A percentile compares a stretch with the other conserved stretches of the same genome.
These are phyloP conservation scores for Saccopteryx bilineata DNA, from an alignment of 2,113 vertebrate genomes.

Conservation along the genomic window DNA sequence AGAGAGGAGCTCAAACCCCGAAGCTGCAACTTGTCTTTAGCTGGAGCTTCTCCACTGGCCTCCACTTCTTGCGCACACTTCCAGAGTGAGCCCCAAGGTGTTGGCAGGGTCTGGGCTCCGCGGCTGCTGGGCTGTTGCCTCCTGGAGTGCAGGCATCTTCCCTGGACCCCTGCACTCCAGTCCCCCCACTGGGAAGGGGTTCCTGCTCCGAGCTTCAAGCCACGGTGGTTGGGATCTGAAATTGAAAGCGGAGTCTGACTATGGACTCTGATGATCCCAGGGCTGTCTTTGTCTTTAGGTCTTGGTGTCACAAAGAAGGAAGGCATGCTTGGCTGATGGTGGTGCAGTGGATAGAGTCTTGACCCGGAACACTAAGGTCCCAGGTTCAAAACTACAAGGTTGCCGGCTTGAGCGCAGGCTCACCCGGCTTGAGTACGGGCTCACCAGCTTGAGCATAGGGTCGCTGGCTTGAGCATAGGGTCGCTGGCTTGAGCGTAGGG, in stretches of 20 bases:
- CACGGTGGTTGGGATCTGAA: neutral
- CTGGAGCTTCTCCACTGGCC: neutral
- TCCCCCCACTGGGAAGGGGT: neutral
- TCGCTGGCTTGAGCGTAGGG: too few species aligned
- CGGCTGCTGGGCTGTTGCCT: neutral
- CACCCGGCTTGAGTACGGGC: too few species aligned
- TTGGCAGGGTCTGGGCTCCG: constrained; percentile 7
- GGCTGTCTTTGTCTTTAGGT: neutral
- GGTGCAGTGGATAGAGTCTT: too few species aligned
- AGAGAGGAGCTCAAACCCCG: neutral
- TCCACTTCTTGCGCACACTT: neutral
- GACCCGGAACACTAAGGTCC: too few species aligned
- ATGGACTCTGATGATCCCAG: neutral
- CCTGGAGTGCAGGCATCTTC: neutral
- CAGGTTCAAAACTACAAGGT: too few species aligned
- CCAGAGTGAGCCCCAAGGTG: neutral
- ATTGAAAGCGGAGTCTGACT: neutral
- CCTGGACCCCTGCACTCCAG: neutral
- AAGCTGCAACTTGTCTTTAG: neutral
- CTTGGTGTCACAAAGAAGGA: neutral
- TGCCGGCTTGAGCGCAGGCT: too few species aligned
- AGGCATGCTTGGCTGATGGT: neutral
- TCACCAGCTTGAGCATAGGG: too few species aligned
- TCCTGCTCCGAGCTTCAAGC: neutral
- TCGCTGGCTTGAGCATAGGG: too few species aligned